Evolutionary conservation across 2,888 invertebrate genomes (phyloP), one percentile per base, ranked within the genome.

Genomic region (Magallana nippona): DNA sequence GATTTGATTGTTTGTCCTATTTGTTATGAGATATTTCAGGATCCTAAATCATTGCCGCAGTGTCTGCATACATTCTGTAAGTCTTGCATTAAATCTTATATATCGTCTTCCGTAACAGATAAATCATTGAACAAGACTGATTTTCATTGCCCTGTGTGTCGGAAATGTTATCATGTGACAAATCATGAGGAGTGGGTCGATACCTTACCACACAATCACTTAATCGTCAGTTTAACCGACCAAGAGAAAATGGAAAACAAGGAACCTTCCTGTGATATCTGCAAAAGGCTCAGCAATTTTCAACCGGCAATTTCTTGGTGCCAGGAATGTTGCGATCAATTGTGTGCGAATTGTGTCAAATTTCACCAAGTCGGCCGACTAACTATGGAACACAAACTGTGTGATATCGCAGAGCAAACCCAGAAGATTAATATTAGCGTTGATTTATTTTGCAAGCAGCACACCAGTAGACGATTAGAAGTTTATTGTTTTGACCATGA

Each of bases 21-120:
- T 63, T 81, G 81, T 81, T 81, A 62, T 62, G 81, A 81, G 0
- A 57, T 44, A 13, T 81, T 81, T 62, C 58, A 57, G 55, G n/a
- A 44, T 55, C 81, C 81, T 1, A 81, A 81, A 1, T n/a, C 44
- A n/a, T 55, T 81, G n/a, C 81, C 81, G 1, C 27, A 27, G 8
- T 81, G 81, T n/a, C 27, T 81, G 19, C 81, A 81, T 55, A 81
- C 44, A n/a, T 81, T 81, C n/a, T 81, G 81, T 44, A 81, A 81
- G 57, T 55, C 60, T 32, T 81, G 81, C n/a, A 55, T 62, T 0
- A 17, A 27, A n/a, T 60, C 44, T n/a, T 81, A 55, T 44, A n/a
- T 62, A 44, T 32, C 81, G 19, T 62, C 81, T 13, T 15, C 62
- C 11, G 15, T 81, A 11, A 44, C 10, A n/a, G 32, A 62, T 13